Conservation (phyloP, 1,140 invertebrate species). For the Patella vulgata region DNA sequence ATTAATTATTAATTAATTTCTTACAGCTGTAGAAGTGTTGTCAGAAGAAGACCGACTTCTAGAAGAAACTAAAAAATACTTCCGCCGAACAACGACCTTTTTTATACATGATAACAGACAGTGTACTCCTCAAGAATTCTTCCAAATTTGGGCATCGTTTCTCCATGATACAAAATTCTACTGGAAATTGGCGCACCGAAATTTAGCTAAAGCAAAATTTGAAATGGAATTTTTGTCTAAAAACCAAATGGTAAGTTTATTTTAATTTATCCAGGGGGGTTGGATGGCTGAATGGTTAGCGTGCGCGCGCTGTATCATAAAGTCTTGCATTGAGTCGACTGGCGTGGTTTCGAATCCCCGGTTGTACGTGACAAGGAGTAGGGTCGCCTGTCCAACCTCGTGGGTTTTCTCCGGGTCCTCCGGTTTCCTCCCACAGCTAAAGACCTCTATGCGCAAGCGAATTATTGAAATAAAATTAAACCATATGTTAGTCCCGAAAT, state of each 20-base stretch:
- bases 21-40: slow-evolving; percentile 54
- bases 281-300: too few species aligned
- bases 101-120: slow-evolving; percentile 42
- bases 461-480: too few species aligned
- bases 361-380: too few species aligned
- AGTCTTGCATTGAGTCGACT: too few species aligned
- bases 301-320: too few species aligned
- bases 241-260: slow-evolving; percentile 50
- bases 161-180: slow-evolving; percentile 62
- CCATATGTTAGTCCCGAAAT: too few species aligned
- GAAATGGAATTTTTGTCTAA: slow-evolving; percentile 53
- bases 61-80: slow-evolving; percentile 46
- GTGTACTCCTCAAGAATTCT: slow-evolving; percentile 53
- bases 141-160: slow-evolving; percentile 58
- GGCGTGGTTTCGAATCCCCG: too few species aligned
- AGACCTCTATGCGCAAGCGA: too few species aligned
- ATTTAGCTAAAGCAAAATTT: slow-evolving; percentile 57
- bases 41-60: slow-evolving; percentile 51
- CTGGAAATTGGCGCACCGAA: slow-evolving; percentile 60
- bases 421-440: too few species aligned
- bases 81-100: slow-evolving; percentile 46
- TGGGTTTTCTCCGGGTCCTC: too few species aligned
- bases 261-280: not conserved
- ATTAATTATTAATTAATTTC: slow-evolving; percentile 2
- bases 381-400: too few species aligned